Base-by-base conservation (phyloP, 2,888 invertebrate species). In the Oscheius sp. region DNA sequence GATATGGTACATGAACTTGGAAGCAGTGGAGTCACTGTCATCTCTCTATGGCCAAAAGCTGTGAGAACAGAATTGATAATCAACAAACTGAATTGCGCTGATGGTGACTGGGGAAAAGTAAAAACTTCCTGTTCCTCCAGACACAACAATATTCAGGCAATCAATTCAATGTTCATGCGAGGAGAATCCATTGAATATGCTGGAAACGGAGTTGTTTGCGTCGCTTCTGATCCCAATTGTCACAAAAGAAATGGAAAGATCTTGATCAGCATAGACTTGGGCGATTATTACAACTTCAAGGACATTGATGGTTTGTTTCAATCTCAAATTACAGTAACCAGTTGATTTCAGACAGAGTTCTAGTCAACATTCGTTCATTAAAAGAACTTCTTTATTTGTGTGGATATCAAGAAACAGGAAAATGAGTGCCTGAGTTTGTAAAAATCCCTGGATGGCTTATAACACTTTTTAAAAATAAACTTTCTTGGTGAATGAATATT, bases 31-130 rank as follows among this genome's bases (percentile, higher is more conserved):
- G 87, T 89, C 5, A 84, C 87, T 2, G 84, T 79, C 20, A 72
- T 89, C n/a, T 87, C 87, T 58, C 74, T 89, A 1, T 89, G 88
- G 88, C 89, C 89, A 0, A 88, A 88, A 15, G 82, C 87, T 8
- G 88, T 88, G 0, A 76, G 81, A 55, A 78, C 78, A 1, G 80
- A 80, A 48, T 27, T 64, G 15, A 65, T 65, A n/a, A 48, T 65
- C 20, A 46, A 65, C 23, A 34, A 71, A 53, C 23, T 76, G 15
- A 65, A 72, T 17, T 52, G 58, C n/a, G 42, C 64, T 3, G 23
- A 58, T 6, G 73, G 76, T 15, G 64, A 67, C 5, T 76, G 76
- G 76, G 76, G 73, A 37, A 65, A 69, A 33, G 75, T 73, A 29
- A 42, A n/a, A 15, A n/a, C n/a, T n/a, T n/a, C n/a, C n/a, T n/a